Evolutionary conservation across 2,113 vertebrate species (phyloP).

Genomic region (Holacanthus passer): DNA sequence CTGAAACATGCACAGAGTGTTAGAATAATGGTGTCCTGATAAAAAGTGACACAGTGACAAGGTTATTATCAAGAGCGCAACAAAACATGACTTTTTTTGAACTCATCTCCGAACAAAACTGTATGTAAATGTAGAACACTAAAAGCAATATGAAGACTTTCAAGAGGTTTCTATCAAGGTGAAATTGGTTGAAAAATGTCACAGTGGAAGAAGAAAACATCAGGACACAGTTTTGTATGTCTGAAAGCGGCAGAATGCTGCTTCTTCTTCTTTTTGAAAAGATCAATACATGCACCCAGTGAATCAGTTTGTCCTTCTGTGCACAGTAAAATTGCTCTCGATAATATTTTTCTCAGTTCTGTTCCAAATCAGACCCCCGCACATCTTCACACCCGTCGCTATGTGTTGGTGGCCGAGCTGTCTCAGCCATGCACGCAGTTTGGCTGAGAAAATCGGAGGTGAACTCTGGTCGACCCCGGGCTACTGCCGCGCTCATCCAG

Average conservation of each 20-base stretch:
- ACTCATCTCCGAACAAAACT: background rate
- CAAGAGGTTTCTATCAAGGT: background rate
- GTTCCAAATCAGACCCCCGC: constrained; percentile 14
- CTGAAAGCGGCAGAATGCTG: background rate
- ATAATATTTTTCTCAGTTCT: background rate
- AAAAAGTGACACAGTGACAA: background rate
- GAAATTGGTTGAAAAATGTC: background rate
- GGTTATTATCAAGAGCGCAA: background rate
- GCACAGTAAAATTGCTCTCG: constrained; percentile 10
- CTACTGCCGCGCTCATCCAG: constrained; percentile 10
- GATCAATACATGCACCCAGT: background rate
- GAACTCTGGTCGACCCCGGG: constrained; percentile 53
- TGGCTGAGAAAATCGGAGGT: constrained; percentile 1
- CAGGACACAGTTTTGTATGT: background rate
- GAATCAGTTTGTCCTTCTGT: background rate
- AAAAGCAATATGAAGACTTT: background rate
- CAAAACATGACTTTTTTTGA: background rate
- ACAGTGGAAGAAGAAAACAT: background rate
- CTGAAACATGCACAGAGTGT: background rate
- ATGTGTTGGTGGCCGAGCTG: background rate
- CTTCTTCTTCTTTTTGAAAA: constrained; percentile 6
- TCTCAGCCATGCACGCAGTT: constrained; percentile 4
- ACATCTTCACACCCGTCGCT: background rate
- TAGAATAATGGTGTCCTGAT: background rate
- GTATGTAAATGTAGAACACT: background rate